Conservation (phyloP, 1,140 invertebrate species). For the Scaptomyza hsui region DNA sequence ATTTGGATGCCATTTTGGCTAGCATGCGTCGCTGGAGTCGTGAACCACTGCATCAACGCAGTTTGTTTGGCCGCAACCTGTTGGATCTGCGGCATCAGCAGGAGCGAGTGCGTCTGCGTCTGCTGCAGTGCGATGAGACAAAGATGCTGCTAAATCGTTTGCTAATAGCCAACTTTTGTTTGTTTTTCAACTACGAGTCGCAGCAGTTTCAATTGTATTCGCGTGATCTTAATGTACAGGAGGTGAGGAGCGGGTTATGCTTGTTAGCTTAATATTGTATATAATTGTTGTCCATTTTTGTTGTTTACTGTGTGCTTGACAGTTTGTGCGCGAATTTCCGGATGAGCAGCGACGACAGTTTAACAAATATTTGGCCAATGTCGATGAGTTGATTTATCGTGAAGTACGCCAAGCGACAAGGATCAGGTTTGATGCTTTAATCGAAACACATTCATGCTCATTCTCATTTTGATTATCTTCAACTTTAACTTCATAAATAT, state of each 20-base stretch:
- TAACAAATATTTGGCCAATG: slow-evolving; percentile 66
- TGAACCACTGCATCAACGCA: slow-evolving; percentile 86
- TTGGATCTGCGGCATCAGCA: slow-evolving; percentile 86
- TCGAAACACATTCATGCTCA: slow-evolving; percentile 2
- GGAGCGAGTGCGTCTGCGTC: slow-evolving; percentile 81
- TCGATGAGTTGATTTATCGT: slow-evolving; percentile 66
- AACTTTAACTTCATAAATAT: slow-evolving; percentile 2
- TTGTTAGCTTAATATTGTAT: slow-evolving; percentile 3
- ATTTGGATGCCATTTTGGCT: slow-evolving; percentile 79
- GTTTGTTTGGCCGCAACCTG: slow-evolving; percentile 85
- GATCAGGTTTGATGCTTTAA: slow-evolving; percentile 63
- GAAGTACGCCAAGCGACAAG: slow-evolving; percentile 74
- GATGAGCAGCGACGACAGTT: slow-evolving; percentile 67
- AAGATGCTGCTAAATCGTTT: slow-evolving; percentile 86
- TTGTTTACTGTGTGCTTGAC: slow-evolving; percentile 23
- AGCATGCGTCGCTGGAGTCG: slow-evolving; percentile 86
- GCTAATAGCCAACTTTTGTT: slow-evolving; percentile 86
- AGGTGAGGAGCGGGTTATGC: slow-evolving; percentile 44
- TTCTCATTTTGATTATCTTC: slow-evolving; percentile 4
- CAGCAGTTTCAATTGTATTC: slow-evolving; percentile 70
- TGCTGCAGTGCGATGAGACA: slow-evolving; percentile 84
- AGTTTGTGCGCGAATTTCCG: slow-evolving; percentile 76
- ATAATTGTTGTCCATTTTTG: slow-evolving; percentile 1
- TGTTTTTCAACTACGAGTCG: slow-evolving; percentile 85
- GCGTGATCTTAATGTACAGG: slow-evolving; percentile 65